Evolutionary conservation across 2,113 vertebrate genomes (phyloP).

Genomic region (Myotis brandtii): DNA sequence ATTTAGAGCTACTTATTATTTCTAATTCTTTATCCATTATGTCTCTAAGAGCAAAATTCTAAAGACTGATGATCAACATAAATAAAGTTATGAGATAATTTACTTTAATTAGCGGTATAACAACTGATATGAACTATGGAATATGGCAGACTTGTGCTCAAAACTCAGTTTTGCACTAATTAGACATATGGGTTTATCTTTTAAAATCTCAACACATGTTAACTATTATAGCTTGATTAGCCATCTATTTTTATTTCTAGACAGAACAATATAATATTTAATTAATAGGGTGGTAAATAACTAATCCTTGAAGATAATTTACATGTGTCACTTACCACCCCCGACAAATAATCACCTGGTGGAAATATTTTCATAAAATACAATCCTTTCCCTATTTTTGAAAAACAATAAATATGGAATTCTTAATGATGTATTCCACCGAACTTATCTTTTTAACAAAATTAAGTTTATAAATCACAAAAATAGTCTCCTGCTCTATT

Average conservation of each 20-base stretch:
- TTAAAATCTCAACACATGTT: background rate
- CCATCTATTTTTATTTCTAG: background rate
- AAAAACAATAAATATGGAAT: background rate
- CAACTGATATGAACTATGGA: background rate
- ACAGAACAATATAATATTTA: background rate
- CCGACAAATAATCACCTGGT: background rate
- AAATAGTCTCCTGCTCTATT: background rate
- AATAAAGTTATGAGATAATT: background rate
- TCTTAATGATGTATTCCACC: background rate
- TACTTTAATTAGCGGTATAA: background rate
- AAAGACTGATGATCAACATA: background rate
- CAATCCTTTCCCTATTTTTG: accelerated
- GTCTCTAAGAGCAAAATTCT: background rate
- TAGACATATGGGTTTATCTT: background rate
- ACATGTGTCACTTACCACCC: background rate
- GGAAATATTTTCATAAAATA: background rate
- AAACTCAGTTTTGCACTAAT: background rate
- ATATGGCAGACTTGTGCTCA: background rate
- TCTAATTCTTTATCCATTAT: background rate
- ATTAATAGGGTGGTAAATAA: background rate
- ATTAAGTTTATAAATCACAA: background rate
- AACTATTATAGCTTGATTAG: background rate
- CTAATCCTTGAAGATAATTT: background rate
- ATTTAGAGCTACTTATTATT: background rate
- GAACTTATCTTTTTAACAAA: background rate